Evolutionary conservation across 1,140 invertebrate genomes (phyloP).

Genomic region (Lepidotrigona ventralis): DNA sequence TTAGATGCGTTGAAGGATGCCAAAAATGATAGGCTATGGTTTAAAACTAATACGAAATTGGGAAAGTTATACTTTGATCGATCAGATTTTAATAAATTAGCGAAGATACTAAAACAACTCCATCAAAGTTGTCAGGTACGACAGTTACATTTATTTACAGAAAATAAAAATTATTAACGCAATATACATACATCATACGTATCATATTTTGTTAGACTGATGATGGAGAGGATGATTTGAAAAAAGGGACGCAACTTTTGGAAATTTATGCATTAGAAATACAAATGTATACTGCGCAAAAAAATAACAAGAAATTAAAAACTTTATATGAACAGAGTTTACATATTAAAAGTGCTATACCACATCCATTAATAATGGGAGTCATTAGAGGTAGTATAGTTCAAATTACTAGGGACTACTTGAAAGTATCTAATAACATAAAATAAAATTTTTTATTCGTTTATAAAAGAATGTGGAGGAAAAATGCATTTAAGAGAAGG

Average conservation of each 20-base stretch:
- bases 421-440: background rate
- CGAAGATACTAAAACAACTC: slow-evolving; percentile 98
- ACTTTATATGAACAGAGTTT: slow-evolving; percentile 98
- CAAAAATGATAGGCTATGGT: slow-evolving; percentile 99
- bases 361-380: slow-evolving; percentile 99
- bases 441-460: slow-evolving; percentile 11
- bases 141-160: background rate
- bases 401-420: background rate
- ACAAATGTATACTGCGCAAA: slow-evolving; percentile 99
- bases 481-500: slow-evolving; percentile 99
- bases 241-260: slow-evolving; percentile 98
- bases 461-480: slow-evolving; percentile 95
- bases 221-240: slow-evolving; percentile 99
- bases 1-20: slow-evolving; percentile 98
- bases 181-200: background rate
- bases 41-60: slow-evolving; percentile 99
- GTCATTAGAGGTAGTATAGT: slow-evolving; percentile 91
- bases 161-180: background rate
- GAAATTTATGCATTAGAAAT: slow-evolving; percentile 99
- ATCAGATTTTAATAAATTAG: slow-evolving; percentile 95
- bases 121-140: slow-evolving; percentile 96
- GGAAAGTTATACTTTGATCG: slow-evolving; percentile 99
- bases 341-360: slow-evolving; percentile 99
- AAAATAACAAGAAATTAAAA: slow-evolving; percentile 99
- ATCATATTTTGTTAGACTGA: slow-evolving; percentile 88